phyloP scores from a whole-genome alignment of 2,888 invertebrate species.

The Lasioglossum morio region DNA sequence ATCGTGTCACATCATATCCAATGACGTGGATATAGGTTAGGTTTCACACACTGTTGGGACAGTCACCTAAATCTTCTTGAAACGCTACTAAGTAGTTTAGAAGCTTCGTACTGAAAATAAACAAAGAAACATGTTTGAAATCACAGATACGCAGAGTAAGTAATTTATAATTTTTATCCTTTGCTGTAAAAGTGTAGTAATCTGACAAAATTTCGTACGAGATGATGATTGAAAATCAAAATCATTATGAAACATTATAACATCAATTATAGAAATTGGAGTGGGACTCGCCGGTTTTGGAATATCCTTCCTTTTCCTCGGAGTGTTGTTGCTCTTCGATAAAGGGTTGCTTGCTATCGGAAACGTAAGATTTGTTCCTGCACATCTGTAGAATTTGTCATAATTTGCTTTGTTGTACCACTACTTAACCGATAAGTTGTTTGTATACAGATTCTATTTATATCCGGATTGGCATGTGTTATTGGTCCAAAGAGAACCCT shows the following conservation, averaged over 20 bases:
- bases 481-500: slow-evolving; percentile 98
- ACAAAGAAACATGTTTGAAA: slow-evolving; percentile 90
- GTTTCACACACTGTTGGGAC: slow-evolving; percentile 60
- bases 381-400: background rate
- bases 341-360: slow-evolving; percentile 99
- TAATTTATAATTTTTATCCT: slow-evolving; percentile 65
- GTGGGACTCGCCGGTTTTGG: slow-evolving; percentile 98
- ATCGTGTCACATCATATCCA: slow-evolving; percentile 68
- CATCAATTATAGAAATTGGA: slow-evolving; percentile 93
- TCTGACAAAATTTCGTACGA: background rate
- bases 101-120: slow-evolving; percentile 9
- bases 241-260: slow-evolving; percentile 13
- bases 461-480: slow-evolving; percentile 97
- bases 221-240: background rate
- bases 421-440: slow-evolving; percentile 17
- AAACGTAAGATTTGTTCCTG: slow-evolving; percentile 90
- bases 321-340: slow-evolving; percentile 97
- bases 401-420: background rate
- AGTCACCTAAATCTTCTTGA: slow-evolving; percentile 30
- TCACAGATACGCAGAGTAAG: slow-evolving; percentile 94
- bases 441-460: slow-evolving; percentile 94
- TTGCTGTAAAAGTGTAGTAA: background rate
- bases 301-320: slow-evolving; percentile 96
- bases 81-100: slow-evolving; percentile 33
- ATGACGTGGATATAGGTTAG: slow-evolving; percentile 82